These are phyloP conservation scores for Tenodera sinensis DNA, from an alignment of 2,888 invertebrate species.

Conservation along the genomic window DNA sequence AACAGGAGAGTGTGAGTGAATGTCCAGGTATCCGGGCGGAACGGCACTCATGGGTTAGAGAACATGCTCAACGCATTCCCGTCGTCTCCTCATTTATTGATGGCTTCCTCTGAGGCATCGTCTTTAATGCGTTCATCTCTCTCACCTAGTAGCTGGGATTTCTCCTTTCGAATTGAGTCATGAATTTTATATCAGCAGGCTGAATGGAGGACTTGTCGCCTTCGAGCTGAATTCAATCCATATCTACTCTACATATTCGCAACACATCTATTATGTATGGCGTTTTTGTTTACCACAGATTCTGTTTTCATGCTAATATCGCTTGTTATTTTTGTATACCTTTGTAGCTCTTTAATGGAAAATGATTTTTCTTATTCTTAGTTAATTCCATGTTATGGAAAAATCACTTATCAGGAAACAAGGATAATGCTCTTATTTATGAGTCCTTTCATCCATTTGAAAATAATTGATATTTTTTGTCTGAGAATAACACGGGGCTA, in stretches of 20 bases:
- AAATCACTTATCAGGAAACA: too few species aligned
- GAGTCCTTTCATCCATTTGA: too few species aligned
- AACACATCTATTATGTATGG: neutral
- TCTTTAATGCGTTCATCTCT: neutral
- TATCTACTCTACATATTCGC: neutral
- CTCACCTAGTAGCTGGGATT: neutral
- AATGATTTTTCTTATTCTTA: too few species aligned
- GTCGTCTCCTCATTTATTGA: neutral
- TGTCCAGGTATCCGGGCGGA: too few species aligned
- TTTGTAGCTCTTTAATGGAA: neutral
- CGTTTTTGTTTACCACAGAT: neutral
- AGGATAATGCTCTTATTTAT: too few species aligned
- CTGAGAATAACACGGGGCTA: too few species aligned
- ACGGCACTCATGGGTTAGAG: neutral
- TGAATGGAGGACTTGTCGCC: neutral
- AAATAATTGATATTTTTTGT: too few species aligned
- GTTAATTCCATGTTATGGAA: too few species aligned
- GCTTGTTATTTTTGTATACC: neutral
- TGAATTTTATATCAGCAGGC: neutral
- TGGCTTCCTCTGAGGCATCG: neutral
- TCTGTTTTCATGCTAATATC: neutral
- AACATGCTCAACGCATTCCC: neutral
- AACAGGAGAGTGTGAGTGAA: too few species aligned
- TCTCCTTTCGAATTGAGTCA: neutral
- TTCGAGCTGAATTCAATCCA: neutral